Percentiles rank a stretch among this genome's conserved stretches.
Evolutionary conservation across 2,797 vertebrate genomes (phyloP).

Genomic region (Gymnothorax javanicus): DNA sequence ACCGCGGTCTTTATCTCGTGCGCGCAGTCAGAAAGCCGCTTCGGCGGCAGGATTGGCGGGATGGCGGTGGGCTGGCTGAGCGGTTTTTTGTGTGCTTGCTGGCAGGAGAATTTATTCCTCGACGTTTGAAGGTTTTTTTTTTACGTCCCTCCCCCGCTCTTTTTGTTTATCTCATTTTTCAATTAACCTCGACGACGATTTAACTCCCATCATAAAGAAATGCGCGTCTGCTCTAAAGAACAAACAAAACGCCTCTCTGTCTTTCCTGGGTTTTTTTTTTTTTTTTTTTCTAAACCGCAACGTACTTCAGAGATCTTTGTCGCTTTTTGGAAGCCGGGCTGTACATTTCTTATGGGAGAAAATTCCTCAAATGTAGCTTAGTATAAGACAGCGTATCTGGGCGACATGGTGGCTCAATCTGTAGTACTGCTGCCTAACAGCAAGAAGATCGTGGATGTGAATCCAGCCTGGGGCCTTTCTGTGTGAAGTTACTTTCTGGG

Average conservation of each 20-base stretch:
- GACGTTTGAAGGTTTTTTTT: neutral
- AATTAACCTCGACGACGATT: constrained; percentile 10
- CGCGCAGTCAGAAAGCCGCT: neutral
- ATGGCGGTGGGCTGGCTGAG: neutral
- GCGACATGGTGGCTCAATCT: too few relatives aligned
- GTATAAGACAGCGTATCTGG: neutral
- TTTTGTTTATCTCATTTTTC: constrained; percentile 21
- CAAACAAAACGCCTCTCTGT: neutral
- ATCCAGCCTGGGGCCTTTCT: too few relatives aligned
- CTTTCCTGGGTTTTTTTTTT: too few relatives aligned
- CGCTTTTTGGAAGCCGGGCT: neutral
- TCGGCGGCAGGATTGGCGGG: neutral
- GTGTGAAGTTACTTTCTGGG: too few relatives aligned
- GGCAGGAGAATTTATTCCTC: constrained; percentile 4
- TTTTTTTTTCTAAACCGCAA: neutral
- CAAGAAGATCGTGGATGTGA: too few relatives aligned
- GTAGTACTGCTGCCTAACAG: too few relatives aligned
- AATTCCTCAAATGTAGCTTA: neutral
- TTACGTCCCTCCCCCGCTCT: neutral
- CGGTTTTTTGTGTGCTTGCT: neutral
- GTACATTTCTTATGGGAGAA: neutral
- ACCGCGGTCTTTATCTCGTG: neutral
- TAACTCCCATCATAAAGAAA: constrained; percentile 1
- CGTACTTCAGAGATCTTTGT: neutral
- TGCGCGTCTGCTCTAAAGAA: neutral